Evolutionary conservation across 1,140 invertebrate species (phyloP).

Genomic region (Procambarus clarkii): DNA sequence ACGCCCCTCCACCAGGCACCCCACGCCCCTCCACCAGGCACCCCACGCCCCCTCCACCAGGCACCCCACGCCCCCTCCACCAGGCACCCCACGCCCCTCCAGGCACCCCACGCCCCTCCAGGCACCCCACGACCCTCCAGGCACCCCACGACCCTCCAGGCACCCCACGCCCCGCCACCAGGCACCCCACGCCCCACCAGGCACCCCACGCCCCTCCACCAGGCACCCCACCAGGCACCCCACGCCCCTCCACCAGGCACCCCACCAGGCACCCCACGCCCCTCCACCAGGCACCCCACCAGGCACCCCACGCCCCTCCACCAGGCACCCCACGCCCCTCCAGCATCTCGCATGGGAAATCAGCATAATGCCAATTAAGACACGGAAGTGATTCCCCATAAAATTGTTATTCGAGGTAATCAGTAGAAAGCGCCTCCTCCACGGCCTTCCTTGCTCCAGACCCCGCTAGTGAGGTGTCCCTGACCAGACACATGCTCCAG

Average conservation of each 20-base stretch:
- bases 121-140: too few relatives aligned
- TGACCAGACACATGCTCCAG: too few relatives aligned
- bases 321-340: not conserved
- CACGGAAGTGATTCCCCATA: constrained; percentile 28
- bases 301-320: not conserved
- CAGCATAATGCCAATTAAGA: constrained; percentile 44
- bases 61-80: not conserved
- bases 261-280: not conserved
- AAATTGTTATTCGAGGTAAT: constrained; percentile 21
- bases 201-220: too few relatives aligned
- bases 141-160: not conserved
- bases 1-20: not conserved
- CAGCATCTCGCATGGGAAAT: constrained; percentile 25
- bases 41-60: too few relatives aligned
- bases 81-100: not conserved
- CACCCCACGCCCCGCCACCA: too few relatives aligned
- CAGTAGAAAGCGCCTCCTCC: not conserved
- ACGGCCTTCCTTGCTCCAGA: not conserved
- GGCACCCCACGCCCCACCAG: not conserved
- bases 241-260: not conserved
- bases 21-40: not conserved
- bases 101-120: not conserved
- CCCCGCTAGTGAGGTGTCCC: not conserved
- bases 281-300: not conserved
- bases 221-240: not conserved